Evolutionary conservation across 2,888 invertebrate species (phyloP), one percentile per base, ranked within the genome.

Genomic region (Escarpia spicata): DNA sequence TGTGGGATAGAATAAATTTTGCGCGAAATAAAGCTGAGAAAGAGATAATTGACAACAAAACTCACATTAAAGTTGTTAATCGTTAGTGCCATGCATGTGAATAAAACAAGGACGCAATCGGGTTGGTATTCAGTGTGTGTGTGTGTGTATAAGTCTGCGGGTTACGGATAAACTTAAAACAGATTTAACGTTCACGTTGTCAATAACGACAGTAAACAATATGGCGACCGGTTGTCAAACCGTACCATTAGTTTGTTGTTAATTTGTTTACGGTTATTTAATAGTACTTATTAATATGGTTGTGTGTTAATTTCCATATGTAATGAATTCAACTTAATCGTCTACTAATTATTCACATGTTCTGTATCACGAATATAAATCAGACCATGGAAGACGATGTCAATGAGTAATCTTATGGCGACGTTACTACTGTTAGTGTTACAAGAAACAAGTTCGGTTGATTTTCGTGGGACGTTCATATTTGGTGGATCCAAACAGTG

Each of bases 161-260:
- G 6, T 75, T n/a, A 75, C 75, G 19, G 4, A 26, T n/a, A 75
- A n/a, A 26, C 75, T 75, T 75, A 26, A 75, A 19, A 75, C 75
- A 75, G n/a, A 2, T 75, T 75, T 75, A 75, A 75, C 26, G 26
- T 75, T 75, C n/a, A 75, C 75, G 75, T 75, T 75, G 75, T 75
- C 75, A 75, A 75, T 75, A 75, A 75, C 75, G 75, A 75, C 75
- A 75, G 75, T 75, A 75, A 75, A 75, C 75, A 75, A 75, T 75
- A 75, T 75, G 75, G 75, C 75, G 75, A 75, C 75, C 75, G 75
- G 75, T 26, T 75, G 75, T 75, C 75, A 75, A 75, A 75, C 75
- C 75, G n/a, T 75, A n/a, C 26, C 75, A 75, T 26, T 26, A 26
- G 6, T 26, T 75, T 75, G 26, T 75, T 19, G 26, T 75, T 75